Percentiles rank a stretch among this genome's conserved stretches.
Evolutionary conservation across 2,113 vertebrate genomes (phyloP).

Genomic region (Hemibates koningsi): DNA sequence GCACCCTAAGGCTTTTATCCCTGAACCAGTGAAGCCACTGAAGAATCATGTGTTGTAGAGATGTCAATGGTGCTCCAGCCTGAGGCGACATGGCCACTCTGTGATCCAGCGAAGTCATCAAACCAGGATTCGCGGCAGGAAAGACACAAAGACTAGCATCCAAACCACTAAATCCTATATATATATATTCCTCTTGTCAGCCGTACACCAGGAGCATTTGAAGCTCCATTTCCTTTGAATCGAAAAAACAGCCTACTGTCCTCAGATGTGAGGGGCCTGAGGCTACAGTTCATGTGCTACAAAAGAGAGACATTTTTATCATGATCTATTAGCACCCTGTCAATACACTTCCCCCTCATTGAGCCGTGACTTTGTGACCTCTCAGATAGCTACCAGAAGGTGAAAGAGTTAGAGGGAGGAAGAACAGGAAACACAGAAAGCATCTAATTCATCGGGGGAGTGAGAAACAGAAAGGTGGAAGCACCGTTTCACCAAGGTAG

Average conservation of each 20-base stretch:
- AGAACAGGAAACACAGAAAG: background rate
- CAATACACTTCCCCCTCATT: background rate
- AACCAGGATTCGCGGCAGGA: background rate
- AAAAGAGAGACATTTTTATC: background rate
- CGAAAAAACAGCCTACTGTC: background rate
- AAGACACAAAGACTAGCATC: background rate
- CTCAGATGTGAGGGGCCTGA: background rate
- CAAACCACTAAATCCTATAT: background rate
- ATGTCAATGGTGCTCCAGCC: background rate
- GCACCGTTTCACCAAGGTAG: conserved; percentile 30
- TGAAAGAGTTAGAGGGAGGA: background rate
- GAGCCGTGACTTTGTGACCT: background rate
- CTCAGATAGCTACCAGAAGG: background rate
- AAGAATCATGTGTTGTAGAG: background rate
- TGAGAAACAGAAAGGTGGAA: background rate
- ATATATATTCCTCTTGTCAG: background rate
- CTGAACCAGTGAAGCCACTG: background rate
- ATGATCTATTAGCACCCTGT: background rate
- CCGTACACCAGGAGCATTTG: background rate
- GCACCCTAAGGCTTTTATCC: conserved; percentile 11
- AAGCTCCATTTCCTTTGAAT: background rate
- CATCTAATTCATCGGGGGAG: background rate
- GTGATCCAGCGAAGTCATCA: background rate
- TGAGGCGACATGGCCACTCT: background rate
- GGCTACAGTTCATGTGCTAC: background rate